Percentiles rank a stretch among this genome's conserved stretches.
Evolutionary conservation across 1,140 invertebrate genomes (phyloP).

Genomic region (Drosophila sucinea): DNA sequence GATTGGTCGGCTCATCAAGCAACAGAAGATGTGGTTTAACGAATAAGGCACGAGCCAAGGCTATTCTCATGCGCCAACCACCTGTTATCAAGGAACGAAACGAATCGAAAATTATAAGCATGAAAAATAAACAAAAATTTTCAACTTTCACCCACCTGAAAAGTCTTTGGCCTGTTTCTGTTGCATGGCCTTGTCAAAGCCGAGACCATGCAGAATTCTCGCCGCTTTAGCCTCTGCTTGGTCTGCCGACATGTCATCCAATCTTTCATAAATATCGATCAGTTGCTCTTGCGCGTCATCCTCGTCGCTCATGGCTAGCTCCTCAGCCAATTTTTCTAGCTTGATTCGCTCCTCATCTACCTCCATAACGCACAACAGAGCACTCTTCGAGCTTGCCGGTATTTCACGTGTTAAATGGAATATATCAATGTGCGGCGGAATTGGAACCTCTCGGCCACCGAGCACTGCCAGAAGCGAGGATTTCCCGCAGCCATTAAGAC

Average conservation of each 20-base stretch:
- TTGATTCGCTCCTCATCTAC: slow-evolving; percentile 97
- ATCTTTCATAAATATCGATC: slow-evolving; percentile 98
- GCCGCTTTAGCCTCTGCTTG: slow-evolving; percentile 97
- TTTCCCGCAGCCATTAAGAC: slow-evolving; percentile 98
- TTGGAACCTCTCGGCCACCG: slow-evolving; percentile 96
- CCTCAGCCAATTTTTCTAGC: slow-evolving; percentile 96
- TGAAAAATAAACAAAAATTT: neutral
- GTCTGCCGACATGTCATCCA: slow-evolving; percentile 98
- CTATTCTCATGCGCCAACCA: slow-evolving; percentile 99
- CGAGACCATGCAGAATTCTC: slow-evolving; percentile 97
- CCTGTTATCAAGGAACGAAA: slow-evolving; percentile 54
- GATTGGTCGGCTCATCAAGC: slow-evolving; percentile 99
- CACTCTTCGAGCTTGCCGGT: slow-evolving; percentile 96
- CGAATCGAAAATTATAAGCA: neutral
- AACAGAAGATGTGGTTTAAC: slow-evolving; percentile 97
- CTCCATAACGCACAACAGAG: slow-evolving; percentile 98
- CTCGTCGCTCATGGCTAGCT: slow-evolving; percentile 93
- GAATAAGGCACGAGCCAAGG: slow-evolving; percentile 96
- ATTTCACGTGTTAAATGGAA: slow-evolving; percentile 98
- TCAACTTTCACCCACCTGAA: slow-evolving; percentile 85
- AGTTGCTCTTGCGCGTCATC: slow-evolving; percentile 97
- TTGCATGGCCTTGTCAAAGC: slow-evolving; percentile 98
- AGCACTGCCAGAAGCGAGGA: slow-evolving; percentile 96
- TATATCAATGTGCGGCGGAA: slow-evolving; percentile 98
- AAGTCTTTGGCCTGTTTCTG: slow-evolving; percentile 96